Base-by-base conservation (phyloP, 2,113 vertebrate genomes). In the Hypanus sabinus region DNA sequence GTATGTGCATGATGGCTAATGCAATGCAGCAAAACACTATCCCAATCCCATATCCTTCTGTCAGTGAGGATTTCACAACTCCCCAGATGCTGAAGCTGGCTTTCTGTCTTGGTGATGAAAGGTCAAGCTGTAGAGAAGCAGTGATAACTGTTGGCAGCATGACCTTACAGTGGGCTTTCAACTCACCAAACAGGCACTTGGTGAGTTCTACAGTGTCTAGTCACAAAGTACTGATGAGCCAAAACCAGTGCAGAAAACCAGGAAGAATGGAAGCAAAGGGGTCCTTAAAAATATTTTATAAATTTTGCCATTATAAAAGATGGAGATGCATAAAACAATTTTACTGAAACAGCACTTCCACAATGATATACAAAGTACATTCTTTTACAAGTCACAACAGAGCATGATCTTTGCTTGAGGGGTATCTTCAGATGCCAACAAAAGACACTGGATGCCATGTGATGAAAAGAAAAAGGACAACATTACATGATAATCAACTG, bases 211-310 rank as follows among this genome's bases (percentile, higher is more conserved):
- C 27, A 30, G 83, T 24, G 57, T 33, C 5, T 18, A 46, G 18
- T 38, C 36, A 46, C 12, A 60, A 87, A n/a, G 27, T 88, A 20
- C 12, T 7, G 30, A 88, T 1, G 5, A 88, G 85, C 85, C 85
- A 65, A 88, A 88, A 88, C 57, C 27, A 88, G 14, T 62, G 14
- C 60, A 65, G 85, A 62, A 88, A 88, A 65, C 57, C 57, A n/a
- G 85, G 5, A 8, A 20, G n/a, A 88, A 62, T 88, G 83, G 57
- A 60, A 62, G 57, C 57, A 60, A 60, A 0, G 55, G 46, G 57
- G 81, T 24, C 55, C 57, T 87, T 62, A 60, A 87, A 87, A 30
- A 88, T 62, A 88, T 88, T 88, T 88, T n/a, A 5, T 88, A n/a
- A 33, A 65, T 65, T 18, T 16, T 62, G 12, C 30, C n/a, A 16